Percentiles rank a stretch among this genome's conserved stretches.
These are phyloP conservation scores for Ptyas mucosa DNA, from an alignment of 2,113 vertebrate genomes.

Conservation along the genomic window DNA sequence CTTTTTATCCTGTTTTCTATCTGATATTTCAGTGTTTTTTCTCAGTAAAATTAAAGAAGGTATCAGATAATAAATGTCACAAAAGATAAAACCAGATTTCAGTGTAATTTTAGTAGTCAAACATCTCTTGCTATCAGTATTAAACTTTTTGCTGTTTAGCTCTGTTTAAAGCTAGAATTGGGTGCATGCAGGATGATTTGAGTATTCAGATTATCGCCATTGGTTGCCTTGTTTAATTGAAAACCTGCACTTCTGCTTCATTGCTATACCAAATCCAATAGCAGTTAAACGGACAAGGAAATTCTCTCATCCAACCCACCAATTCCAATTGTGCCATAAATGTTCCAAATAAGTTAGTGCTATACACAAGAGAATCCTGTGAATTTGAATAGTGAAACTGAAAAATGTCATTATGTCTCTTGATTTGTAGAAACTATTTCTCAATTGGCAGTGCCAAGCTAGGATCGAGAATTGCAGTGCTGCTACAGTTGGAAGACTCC, in stretches of 20 bases:
- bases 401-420: background rate
- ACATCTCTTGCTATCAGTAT: background rate
- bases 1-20: background rate
- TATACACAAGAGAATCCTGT: background rate
- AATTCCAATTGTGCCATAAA: background rate
- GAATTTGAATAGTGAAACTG: background rate
- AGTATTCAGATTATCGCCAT: constrained; percentile 11
- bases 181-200: constrained; percentile 25
- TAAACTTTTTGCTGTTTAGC: background rate
- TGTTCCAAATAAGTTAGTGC: constrained; percentile 33
- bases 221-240: constrained; percentile 29
- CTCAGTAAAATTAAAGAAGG: background rate
- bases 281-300: constrained; percentile 48
- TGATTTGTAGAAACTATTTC: background rate
- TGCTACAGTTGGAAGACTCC: background rate
- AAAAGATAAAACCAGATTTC: background rate
- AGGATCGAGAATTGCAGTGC: background rate
- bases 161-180: background rate
- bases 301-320: constrained; percentile 26
- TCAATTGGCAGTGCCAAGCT: background rate
- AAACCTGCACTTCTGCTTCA: constrained; percentile 18
- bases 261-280: constrained; percentile 32
- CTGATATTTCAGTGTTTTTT: background rate
- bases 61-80: background rate
- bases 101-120: background rate